Evolutionary conservation across 1,140 invertebrate species (phyloP), one percentile per base, ranked within the genome.

Genomic region (Planococcus citri): DNA sequence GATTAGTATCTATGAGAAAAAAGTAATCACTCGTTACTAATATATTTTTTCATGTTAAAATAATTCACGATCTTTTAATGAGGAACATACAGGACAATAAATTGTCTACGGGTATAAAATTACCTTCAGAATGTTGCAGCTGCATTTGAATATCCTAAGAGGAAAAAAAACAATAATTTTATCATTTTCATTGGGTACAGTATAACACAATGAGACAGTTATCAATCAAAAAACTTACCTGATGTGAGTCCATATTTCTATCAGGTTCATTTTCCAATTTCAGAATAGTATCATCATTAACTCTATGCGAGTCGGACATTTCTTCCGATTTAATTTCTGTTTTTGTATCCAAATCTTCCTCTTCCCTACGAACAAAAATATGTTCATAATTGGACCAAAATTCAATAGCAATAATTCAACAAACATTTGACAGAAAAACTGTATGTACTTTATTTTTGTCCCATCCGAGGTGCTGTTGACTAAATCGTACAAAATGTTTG

Each of bases 401-500:
- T 58, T 20, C 21, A 58, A 3, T 6, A 33, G 29, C 29, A 33
- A 6, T 12, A 12, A 33, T 33, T 33, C 29, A 12, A 33, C 17
- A 27, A 24, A 68, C 4, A 10, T 25, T 20, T 27, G 64, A 25
- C 6, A 68, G 6, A 68, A 68, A 2, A 68, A 9, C 41, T 14
- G 14, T 37, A 37, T 14, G 14, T 68, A 68, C 68, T 64, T 64
- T 21, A 68, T 68, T 33, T 68, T 68, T 14, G 25, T 17, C 14
- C n/a, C 27, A 37, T 68, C 33, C 27, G 33, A 68, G 33, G 33
- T 68, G 17, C 27, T 37, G 37, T 70, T 69, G 38, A 72, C 81
- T 77, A 91, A 88, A 51, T 91, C 80, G 77, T 91, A 88, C 20
- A 91, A 81, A 72, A 90, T 86, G 75, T 88, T 91, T 24, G 87